A percentile compares a stretch with the other conserved stretches of the same genome.
Conservation (phyloP, 2,113 vertebrate species). For the Benitochromis conjunctus region DNA sequence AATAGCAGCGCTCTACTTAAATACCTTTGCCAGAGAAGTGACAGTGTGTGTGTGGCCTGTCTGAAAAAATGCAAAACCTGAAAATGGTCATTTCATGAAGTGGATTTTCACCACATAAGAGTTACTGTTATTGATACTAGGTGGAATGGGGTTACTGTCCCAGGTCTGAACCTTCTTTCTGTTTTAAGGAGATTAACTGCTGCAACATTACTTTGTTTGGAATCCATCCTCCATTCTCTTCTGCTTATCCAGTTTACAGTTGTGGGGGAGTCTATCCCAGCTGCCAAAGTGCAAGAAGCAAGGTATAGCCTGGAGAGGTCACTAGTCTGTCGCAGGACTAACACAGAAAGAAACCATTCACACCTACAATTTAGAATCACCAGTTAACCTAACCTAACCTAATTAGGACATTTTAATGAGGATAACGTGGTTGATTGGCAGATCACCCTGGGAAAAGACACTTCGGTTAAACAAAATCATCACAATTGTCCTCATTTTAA, state of each 20-base stretch:
- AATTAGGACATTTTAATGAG: neutral
- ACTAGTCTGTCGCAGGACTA: neutral
- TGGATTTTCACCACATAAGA: neutral
- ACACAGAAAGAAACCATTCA: neutral
- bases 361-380: neutral
- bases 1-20: conserved; percentile 1
- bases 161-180: neutral
- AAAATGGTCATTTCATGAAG: neutral
- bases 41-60: neutral
- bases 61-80: neutral
- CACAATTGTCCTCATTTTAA: neutral
- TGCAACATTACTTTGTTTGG: neutral
- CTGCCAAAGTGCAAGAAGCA: neutral
- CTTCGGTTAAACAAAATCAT: neutral
- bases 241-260: neutral
- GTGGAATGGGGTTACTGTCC: neutral
- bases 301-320: neutral
- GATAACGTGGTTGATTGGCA: neutral
- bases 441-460: neutral
- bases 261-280: neutral
- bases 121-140: neutral
- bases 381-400: neutral
- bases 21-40: neutral
- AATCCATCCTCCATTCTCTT: neutral
- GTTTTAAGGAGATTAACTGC: neutral